Evolutionary conservation across 2,797 vertebrate species (phyloP).

Genomic region (Perodicticus potto): DNA sequence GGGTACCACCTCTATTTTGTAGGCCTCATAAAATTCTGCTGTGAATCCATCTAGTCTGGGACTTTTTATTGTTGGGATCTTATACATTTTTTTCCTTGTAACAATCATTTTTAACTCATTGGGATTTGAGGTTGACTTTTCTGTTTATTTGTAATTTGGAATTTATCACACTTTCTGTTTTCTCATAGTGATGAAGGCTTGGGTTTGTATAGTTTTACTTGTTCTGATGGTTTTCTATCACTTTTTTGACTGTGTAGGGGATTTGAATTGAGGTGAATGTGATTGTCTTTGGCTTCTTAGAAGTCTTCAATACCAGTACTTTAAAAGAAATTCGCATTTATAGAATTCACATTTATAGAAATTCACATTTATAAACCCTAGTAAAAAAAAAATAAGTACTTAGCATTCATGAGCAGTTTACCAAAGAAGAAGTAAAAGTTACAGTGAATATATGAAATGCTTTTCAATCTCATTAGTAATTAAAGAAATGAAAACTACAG

Average conservation of each 20-base stretch:
- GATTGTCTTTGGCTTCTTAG: background rate
- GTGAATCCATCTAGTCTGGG: too few relatives aligned
- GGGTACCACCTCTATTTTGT: too few relatives aligned
- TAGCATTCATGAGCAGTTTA: background rate
- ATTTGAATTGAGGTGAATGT: background rate
- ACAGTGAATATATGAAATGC: background rate
- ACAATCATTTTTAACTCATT: background rate
- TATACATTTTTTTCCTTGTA: background rate
- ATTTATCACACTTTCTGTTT: background rate
- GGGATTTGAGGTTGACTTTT: background rate
- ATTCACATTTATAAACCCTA: background rate
- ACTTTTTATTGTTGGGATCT: too few relatives aligned
- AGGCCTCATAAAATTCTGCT: too few relatives aligned
- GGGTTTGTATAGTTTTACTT: too few relatives aligned
- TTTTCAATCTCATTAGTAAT: background rate
- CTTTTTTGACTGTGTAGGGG: background rate
- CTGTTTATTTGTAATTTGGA: background rate
- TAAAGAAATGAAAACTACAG: conserved; percentile 11
- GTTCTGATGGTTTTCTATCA: background rate
- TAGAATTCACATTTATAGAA: too few relatives aligned
- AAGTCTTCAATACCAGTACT: background rate
- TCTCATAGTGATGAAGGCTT: accelerated
- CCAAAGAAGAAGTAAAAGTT: background rate
- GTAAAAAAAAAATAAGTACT: background rate
- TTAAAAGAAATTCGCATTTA: too few relatives aligned